A percentile compares a stretch with the other conserved stretches of the same genome.
Conservation (phyloP, 2,113 vertebrate species). For the Callithrix jacchus region DNA sequence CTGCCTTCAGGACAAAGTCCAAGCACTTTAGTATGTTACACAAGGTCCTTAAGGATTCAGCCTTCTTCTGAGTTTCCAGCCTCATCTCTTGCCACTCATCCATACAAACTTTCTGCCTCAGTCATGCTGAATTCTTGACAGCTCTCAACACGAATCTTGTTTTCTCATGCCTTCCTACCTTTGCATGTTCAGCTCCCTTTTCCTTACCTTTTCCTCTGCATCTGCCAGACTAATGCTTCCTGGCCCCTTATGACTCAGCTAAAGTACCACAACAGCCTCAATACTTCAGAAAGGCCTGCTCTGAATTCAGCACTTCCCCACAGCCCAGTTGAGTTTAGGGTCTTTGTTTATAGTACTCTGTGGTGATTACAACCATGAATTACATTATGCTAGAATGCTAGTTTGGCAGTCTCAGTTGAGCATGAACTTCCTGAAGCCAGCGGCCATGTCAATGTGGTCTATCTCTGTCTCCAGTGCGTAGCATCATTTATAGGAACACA, state of each 20-base stretch:
- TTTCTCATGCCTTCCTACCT: background rate
- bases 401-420: background rate
- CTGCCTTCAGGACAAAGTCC: slow-evolving; percentile 53
- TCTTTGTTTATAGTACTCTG: background rate
- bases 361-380: background rate
- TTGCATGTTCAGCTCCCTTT: background rate
- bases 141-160: background rate
- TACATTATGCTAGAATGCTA: background rate
- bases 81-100: background rate
- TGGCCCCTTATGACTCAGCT: slow-evolving; percentile 9
- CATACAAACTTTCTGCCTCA: slow-evolving; percentile 18
- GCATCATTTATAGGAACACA: background rate
- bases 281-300: background rate
- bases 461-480: background rate
- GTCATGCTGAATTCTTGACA: background rate
- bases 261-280: background rate
- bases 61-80: slow-evolving; percentile 35
- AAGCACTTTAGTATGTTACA: slow-evolving; percentile 49
- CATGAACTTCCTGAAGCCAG: background rate
- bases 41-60: slow-evolving; percentile 46
- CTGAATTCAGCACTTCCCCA: background rate
- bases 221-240: background rate
- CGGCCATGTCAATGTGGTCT: background rate
- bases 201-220: background rate
- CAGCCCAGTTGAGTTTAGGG: background rate